phyloP scores from a whole-genome alignment of 2,113 vertebrate genomes.

The Chaenocephalus aceratus region DNA sequence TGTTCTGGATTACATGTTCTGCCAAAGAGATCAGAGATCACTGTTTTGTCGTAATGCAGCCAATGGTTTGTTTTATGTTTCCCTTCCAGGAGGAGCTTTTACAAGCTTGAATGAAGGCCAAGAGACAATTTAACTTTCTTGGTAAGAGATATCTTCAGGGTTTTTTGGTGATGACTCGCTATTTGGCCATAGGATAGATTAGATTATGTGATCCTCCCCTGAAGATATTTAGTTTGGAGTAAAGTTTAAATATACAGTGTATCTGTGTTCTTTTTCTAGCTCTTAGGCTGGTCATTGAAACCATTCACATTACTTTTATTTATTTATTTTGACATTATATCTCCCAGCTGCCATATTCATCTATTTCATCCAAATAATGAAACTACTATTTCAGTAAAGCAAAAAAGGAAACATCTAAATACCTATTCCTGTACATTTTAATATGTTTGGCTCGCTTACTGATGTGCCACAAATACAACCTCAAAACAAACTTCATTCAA shows the following conservation, averaged over 20 bases:
- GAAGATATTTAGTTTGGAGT: background rate
- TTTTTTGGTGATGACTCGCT: background rate
- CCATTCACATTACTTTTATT: background rate
- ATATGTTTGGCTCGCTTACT: background rate
- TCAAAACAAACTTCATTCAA: background rate
- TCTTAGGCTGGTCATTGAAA: background rate
- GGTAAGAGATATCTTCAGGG: background rate
- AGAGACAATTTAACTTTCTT: background rate
- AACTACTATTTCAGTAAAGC: background rate
- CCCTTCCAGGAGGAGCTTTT: background rate
- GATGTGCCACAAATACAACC: background rate
- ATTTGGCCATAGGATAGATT: constrained; percentile 2
- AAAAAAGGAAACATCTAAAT: background rate
- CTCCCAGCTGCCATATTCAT: background rate
- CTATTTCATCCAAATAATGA: background rate
- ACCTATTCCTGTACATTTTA: background rate
- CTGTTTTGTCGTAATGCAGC: background rate
- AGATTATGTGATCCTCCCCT: background rate
- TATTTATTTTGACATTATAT: background rate
- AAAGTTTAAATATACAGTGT: background rate
- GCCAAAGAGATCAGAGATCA: constrained; percentile 3
- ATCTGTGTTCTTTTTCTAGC: background rate
- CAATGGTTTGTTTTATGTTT: background rate
- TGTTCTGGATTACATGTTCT: background rate
- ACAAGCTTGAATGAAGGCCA: background rate